A percentile compares a stretch with the other conserved stretches of the same genome.
These are phyloP conservation scores for Spea bombifrons DNA, from an alignment of 2,113 vertebrate genomes.

Conservation along the genomic window DNA sequence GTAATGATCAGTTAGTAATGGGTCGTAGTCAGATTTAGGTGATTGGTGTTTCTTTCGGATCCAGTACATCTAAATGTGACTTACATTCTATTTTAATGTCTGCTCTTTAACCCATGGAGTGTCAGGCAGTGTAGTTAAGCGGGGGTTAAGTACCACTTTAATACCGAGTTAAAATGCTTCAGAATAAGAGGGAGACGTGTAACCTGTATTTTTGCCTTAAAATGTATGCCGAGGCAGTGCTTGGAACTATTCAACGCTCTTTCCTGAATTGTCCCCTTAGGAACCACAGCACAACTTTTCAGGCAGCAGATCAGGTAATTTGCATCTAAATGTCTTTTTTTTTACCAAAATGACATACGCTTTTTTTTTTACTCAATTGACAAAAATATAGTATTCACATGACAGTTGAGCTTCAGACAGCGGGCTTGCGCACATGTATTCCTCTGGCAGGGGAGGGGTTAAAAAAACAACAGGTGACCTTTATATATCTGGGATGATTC, in stretches of 20 bases:
- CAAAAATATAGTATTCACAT: neutral
- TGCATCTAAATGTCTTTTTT: constrained; percentile 41
- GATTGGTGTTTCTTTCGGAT: no score
- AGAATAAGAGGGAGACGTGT: neutral
- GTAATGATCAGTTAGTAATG: no score
- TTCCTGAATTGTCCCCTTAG: constrained; percentile 41
- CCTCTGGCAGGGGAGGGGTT: neutral
- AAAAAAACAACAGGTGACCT: neutral
- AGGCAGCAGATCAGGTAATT: constrained; percentile 17
- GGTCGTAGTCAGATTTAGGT: no score
- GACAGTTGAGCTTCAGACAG: neutral
- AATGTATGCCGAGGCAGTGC: constrained; percentile 4
- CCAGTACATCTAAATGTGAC: no score
- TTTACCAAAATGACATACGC: constrained; percentile 12
- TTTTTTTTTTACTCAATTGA: constrained; percentile 5
- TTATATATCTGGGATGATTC: no score
- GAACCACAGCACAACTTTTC: constrained; percentile 28
- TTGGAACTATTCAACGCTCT: constrained; percentile 29
- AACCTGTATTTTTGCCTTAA: constrained; percentile 9
- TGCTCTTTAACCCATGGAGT: no score
- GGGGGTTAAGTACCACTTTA: no score
- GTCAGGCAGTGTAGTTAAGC: no score
- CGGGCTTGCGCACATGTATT: no score
- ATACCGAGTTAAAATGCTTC: no score
- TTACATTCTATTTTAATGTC: no score